Conservation (phyloP, 1,140 invertebrate species). For the Akabosia matsudoensis region DNA sequence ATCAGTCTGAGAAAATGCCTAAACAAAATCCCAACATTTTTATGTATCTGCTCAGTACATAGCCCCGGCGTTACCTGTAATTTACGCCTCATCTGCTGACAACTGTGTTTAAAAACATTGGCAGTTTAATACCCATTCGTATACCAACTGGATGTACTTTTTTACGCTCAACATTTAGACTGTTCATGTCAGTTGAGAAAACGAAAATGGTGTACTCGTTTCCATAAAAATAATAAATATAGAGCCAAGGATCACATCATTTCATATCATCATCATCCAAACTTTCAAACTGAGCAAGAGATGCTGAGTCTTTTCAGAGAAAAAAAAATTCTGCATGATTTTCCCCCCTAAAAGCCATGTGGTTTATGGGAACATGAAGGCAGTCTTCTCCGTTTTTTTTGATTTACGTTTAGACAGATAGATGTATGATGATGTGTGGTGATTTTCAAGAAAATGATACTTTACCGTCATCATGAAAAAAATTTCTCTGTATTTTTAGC, state of each 20-base stretch:
- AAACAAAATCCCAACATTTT: neutral
- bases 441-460: neutral
- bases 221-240: neutral
- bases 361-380: constrained; percentile 9
- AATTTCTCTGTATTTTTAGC: neutral
- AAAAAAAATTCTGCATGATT: neutral
- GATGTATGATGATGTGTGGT: constrained; percentile 16
- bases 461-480: neutral
- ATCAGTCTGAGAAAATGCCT: too few relatives aligned
- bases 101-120: constrained; percentile 24
- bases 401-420: neutral
- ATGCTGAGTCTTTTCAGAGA: neutral
- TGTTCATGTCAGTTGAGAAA: constrained; percentile 4
- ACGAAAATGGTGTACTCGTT: neutral
- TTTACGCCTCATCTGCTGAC: constrained; percentile 24
- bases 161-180: constrained; percentile 7
- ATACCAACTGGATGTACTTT: neutral
- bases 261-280: neutral
- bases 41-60: neutral
- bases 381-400: neutral
- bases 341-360: neutral
- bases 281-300: neutral
- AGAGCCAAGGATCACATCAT: neutral
- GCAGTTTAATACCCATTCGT: constrained; percentile 19
- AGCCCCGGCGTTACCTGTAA: constrained; percentile 10